Base-by-base conservation (phyloP, 2,113 vertebrate species). In the Illadopsis cleaveri region DNA sequence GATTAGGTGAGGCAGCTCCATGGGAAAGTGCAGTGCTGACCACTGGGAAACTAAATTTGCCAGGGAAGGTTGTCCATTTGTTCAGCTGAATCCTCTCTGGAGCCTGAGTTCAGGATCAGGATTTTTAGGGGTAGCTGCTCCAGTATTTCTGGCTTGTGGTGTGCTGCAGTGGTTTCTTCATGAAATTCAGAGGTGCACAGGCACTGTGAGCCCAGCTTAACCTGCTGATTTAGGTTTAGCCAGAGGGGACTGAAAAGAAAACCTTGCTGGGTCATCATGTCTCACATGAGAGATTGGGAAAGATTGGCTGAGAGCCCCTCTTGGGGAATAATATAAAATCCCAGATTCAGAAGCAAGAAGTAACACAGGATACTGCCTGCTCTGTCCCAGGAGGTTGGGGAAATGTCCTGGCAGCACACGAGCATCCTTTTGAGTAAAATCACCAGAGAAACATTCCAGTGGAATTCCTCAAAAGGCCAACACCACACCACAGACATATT, bases 401-500 rank as follows among this genome's bases (percentile, higher is more conserved):
- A 94, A 68, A 80, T 82, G 17, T 86, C 53, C 90, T 86, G 82
- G 76, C 90, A 90, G 38, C 50, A 86, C 42, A 54, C 4, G 4
- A 86, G 50, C 51, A 56, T 92, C 83, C 54, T 76, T 83, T 75
- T 78, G 14, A 64, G 51, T 62, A 35, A 85, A 86, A 89, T 35
- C 1, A 12, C 66, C 64, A 71, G 37, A 37, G 54, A 89, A 92
- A 50, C 31, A 47, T 94, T 86, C 42, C 42, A 80, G 12, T 72
- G 70, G 51, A 91, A 94, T 94, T 91, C 91, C 72, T 93, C 72
- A 86, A 38, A 89, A 92, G 65, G 69, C 77, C 62, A 68, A 8
- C 51, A 69, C 10, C 38, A 56, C 56, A 42, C 3, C 10, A 12
- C 53, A 48, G 68, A 82, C 22, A 10, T 9, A 88, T 33, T 79